A percentile compares a stretch with the other conserved stretches of the same genome.
These are phyloP conservation scores for Ditylenchus dipsaci DNA, from an alignment of 1,140 invertebrate genomes.

Conservation along the genomic window DNA sequence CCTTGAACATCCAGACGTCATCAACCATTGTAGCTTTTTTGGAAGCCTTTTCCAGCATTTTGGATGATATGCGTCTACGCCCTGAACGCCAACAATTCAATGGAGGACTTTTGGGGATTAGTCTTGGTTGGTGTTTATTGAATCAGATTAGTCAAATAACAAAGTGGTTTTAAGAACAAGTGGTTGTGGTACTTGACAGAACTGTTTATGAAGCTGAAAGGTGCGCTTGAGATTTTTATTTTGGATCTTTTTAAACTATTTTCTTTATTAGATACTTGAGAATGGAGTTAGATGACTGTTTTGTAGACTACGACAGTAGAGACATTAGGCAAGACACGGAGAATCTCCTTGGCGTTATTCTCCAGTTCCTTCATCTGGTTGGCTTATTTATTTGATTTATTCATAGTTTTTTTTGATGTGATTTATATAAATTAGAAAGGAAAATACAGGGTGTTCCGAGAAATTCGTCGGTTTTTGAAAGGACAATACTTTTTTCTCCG, in stretches of 20 bases:
- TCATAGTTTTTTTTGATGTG: slow-evolving; percentile 4
- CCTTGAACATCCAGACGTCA: slow-evolving; percentile 2
- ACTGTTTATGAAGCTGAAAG: slow-evolving; percentile 32
- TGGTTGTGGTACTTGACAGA: slow-evolving; percentile 28
- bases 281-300: slow-evolving; percentile 8
- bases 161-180: no score
- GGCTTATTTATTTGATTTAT: slow-evolving; percentile 13
- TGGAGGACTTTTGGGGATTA: slow-evolving; percentile 1
- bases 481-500: no score
- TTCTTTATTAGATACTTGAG: slow-evolving; percentile 11
- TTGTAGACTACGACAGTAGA: slow-evolving; percentile 8
- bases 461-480: no score
- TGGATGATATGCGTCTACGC: neutral
- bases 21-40: slow-evolving; percentile 8
- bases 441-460: no score
- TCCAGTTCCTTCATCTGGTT: slow-evolving; percentile 31
- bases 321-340: slow-evolving; percentile 21
- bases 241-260: neutral
- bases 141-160: no score
- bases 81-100: slow-evolving; percentile 5
- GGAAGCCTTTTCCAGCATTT: neutral
- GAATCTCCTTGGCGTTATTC: slow-evolving; percentile 24
- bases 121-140: no score
- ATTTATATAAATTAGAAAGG: no score
- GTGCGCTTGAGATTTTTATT: slow-evolving; percentile 10